Evolutionary conservation across 2,888 invertebrate genomes (phyloP), one percentile per base, ranked within the genome.

Genomic region (Lissonota sp.): DNA sequence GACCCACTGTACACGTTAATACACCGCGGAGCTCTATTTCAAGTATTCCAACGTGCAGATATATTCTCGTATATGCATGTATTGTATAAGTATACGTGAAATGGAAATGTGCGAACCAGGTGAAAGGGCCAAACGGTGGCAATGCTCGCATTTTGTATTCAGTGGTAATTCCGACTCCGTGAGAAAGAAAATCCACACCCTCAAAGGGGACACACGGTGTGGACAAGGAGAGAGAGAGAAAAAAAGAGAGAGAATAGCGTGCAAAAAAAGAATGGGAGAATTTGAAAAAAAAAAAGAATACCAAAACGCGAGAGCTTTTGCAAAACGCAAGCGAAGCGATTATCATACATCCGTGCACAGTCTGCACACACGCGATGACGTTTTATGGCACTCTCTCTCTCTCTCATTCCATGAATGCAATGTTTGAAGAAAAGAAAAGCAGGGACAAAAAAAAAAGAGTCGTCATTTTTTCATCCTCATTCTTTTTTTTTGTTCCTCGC

Each of bases 21-120:
- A 46, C 55, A 49, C 42, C 42, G 44, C 53, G 39, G 6, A 8
- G 71, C 37, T 67, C 16, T 62, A 16, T 40, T 26, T 51, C 51
- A 51, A 26, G 44, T 10, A 44, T 44, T 10, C 44, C 26, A 26
- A 44, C 44, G n/a, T n/a, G n/a, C n/a, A n/a, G n/a, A n/a, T n/a
- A n/a, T n/a, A 51, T 51, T 12, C 26, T 26, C 26, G 26, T 51
- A 51, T 51, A 7, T 49, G 7, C 7, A 12, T 51, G 1, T 51
- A 51, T 51, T 12, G 14, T 51, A 51, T 0, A 12, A 12, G 16
- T 26, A n/a, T n/a, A n/a, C 40, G 57, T 44, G 67, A 49, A 75
- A 75, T 67, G 67, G 51, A 51, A 53, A 51, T 40, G 53, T 67
- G 53, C 60, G 67, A 51, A 14, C 44, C 80, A 80, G 80, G 75